These are phyloP conservation scores for Eupithecia pulchellata DNA, from an alignment of 2,888 invertebrate species.

Conservation along the genomic window DNA sequence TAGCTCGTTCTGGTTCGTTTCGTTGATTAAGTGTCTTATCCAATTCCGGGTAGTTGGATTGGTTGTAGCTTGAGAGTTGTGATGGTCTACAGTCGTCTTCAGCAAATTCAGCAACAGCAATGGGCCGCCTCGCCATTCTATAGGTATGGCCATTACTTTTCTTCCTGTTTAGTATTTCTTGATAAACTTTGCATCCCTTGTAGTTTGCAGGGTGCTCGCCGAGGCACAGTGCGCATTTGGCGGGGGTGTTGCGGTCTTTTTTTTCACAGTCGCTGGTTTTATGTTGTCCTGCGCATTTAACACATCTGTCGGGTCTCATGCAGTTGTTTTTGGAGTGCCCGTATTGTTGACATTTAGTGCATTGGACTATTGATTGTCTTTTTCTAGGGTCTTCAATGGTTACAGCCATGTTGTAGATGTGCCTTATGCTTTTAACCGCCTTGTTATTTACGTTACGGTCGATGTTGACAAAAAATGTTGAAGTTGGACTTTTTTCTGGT, in stretches of 20 bases:
- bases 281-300: neutral
- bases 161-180: neutral
- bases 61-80: too few relatives aligned
- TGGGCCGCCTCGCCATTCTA: too few relatives aligned
- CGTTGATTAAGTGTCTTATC: too few relatives aligned
- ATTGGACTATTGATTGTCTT: slow-evolving; percentile 5
- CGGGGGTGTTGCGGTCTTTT: neutral
- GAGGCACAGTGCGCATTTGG: neutral
- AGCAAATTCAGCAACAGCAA: too few relatives aligned
- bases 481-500: neutral
- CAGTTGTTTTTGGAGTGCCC: slow-evolving; percentile 14
- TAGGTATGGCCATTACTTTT: too few relatives aligned
- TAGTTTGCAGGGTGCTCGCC: neutral
- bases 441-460: neutral
- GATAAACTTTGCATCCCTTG: neutral
- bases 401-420: slow-evolving; percentile 3
- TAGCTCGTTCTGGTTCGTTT: too few relatives aligned
- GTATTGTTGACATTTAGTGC: slow-evolving; percentile 11
- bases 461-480: neutral
- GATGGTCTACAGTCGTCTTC: too few relatives aligned
- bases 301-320: slow-evolving; percentile 7
- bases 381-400: slow-evolving; percentile 13
- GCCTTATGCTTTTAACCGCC: neutral
- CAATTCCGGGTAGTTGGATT: too few relatives aligned
- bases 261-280: neutral